A percentile compares a stretch with the other conserved stretches of the same genome.
phyloP scores from a whole-genome alignment of 1,140 invertebrate genomes.

The Orius insidiosus region DNA sequence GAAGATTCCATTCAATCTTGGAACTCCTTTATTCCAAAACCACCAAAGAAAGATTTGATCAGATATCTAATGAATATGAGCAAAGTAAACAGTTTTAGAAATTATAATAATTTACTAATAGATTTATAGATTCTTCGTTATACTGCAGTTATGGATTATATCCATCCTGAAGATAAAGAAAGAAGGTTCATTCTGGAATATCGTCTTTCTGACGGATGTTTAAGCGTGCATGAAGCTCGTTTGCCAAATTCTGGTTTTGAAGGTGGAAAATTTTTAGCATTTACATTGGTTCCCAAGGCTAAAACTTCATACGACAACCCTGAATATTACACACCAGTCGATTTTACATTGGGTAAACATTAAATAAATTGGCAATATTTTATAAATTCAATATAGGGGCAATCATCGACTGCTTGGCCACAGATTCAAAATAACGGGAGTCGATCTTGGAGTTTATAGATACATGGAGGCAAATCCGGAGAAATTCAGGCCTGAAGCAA shows the following conservation, averaged over 20 bases:
- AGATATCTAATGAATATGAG: constrained; percentile 41
- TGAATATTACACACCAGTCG: constrained; percentile 43
- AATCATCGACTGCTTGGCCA: constrained; percentile 43
- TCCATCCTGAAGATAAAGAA: constrained; percentile 42
- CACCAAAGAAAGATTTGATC: constrained; percentile 46
- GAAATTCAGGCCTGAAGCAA: constrained; percentile 42
- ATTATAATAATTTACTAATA: background rate
- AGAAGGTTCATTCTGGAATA: constrained; percentile 48
- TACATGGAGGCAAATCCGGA: constrained; percentile 50
- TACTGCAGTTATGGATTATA: constrained; percentile 40
- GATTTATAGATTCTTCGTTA: constrained; percentile 36
- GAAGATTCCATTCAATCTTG: constrained; percentile 25
- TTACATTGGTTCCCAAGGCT: constrained; percentile 47
- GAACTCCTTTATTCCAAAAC: constrained; percentile 43
- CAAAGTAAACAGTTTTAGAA: constrained; percentile 29
- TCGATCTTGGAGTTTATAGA: constrained; percentile 45
- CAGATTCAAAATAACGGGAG: constrained; percentile 44
- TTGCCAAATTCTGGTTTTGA: constrained; percentile 45
- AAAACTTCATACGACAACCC: constrained; percentile 38
- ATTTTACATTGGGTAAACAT: constrained; percentile 53
- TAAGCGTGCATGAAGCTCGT: constrained; percentile 40
- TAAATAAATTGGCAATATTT: too few species aligned
- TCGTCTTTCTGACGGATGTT: constrained; percentile 39
- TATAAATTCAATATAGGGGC: too few species aligned
- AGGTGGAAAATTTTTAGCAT: constrained; percentile 48